Evolutionary conservation across 2,113 vertebrate genomes (phyloP).

Genomic region (Nothoprocta pentlandii): DNA sequence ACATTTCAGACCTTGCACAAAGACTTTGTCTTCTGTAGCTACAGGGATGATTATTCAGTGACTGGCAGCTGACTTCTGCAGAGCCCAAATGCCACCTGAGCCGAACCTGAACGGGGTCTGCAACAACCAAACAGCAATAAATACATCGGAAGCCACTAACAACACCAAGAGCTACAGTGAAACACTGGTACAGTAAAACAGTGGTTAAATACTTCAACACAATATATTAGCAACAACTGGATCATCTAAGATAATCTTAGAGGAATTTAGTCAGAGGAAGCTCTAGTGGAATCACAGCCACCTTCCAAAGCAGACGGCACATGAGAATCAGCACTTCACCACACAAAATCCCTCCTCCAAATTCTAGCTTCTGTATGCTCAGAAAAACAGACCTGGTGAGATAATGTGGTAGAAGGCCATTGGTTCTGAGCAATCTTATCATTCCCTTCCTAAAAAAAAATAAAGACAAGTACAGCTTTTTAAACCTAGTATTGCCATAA

Average conservation of each 20-base stretch:
- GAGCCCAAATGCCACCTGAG: background rate
- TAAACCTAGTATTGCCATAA: background rate
- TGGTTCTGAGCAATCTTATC: background rate
- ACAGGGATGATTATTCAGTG: background rate
- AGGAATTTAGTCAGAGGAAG: background rate
- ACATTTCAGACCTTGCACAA: background rate
- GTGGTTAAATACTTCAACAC: background rate
- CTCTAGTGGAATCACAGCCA: background rate
- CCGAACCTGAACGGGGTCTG: background rate
- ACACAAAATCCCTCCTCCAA: background rate
- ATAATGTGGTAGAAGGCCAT: background rate
- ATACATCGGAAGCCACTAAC: background rate
- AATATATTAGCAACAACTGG: background rate
- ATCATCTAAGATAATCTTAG: background rate
- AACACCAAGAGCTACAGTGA: background rate
- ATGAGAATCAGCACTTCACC: background rate
- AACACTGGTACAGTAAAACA: background rate
- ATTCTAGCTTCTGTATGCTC: background rate
- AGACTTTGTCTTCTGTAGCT: background rate
- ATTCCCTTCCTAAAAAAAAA: background rate
- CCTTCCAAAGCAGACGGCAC: background rate
- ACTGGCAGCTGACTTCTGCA: background rate
- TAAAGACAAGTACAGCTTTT: background rate
- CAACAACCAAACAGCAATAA: background rate
- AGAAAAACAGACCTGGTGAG: background rate